These are phyloP conservation scores for Cephus runcator DNA, from an alignment of 2,888 invertebrate species.

Conservation along the genomic window DNA sequence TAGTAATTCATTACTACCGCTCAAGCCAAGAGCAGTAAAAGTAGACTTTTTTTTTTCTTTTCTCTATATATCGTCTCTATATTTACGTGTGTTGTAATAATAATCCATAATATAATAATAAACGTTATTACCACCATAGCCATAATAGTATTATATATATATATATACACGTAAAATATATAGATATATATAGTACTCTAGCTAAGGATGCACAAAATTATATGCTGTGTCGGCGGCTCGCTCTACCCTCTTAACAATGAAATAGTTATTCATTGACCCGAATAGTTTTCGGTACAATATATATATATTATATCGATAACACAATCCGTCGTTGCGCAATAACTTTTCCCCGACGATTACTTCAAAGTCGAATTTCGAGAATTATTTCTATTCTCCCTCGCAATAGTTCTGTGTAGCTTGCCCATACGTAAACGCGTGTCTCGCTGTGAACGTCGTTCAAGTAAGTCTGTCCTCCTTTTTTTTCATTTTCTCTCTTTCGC, in stretches of 20 bases:
- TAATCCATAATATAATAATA: slow-evolving; percentile 53
- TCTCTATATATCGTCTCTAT: slow-evolving; percentile 38
- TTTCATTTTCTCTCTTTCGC: background rate
- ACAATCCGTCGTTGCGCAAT: slow-evolving; percentile 25
- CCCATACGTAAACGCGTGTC: background rate
- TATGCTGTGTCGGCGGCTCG: slow-evolving; percentile 33
- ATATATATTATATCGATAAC: slow-evolving; percentile 35
- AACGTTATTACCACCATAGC: slow-evolving; percentile 57
- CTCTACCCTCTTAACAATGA: slow-evolving; percentile 46
- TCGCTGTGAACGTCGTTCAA: background rate
- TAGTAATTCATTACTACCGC: slow-evolving; percentile 4
- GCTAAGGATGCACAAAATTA: slow-evolving; percentile 18
- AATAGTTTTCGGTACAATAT: slow-evolving; percentile 41
- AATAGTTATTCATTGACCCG: slow-evolving; percentile 27
- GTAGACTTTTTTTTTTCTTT: slow-evolving; percentile 25
- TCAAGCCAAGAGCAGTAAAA: slow-evolving; percentile 21
- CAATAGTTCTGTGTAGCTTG: background rate
- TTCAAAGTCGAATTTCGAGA: background rate
- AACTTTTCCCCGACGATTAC: background rate
- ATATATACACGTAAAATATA: slow-evolving; percentile 14
- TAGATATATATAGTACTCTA: slow-evolving; percentile 20
- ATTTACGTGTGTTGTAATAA: slow-evolving; percentile 49
- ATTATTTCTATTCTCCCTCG: background rate
- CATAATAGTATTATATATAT: slow-evolving; percentile 49
- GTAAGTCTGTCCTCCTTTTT: background rate